A percentile compares a stretch with the other conserved stretches of the same genome.
Conservation (phyloP, 2,888 invertebrate species). For the Caenorhabditis imperialis region DNA sequence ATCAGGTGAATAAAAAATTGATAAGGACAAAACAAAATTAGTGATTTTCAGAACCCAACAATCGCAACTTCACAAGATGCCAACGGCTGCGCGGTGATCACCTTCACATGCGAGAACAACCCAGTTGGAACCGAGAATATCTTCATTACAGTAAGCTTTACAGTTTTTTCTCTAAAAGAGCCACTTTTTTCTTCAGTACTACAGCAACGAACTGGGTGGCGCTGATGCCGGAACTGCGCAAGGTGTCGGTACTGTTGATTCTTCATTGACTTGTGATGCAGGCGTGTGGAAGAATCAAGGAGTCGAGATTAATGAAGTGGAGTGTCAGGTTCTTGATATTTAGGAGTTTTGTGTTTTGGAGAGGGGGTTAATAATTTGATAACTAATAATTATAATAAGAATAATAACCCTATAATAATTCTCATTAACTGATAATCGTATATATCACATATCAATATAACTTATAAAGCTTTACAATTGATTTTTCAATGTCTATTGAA, state of each 20-base stretch:
- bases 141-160: slow-evolving; percentile 33
- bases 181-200: slow-evolving; percentile 25
- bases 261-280: slow-evolving; percentile 26
- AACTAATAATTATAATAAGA: too few species aligned
- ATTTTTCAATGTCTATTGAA: too few species aligned
- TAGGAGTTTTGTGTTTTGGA: too few species aligned
- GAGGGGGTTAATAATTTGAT: too few species aligned
- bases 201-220: slow-evolving; percentile 22
- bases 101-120: slow-evolving; percentile 26
- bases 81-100: slow-evolving; percentile 14
- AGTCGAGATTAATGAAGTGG: slow-evolving; percentile 40
- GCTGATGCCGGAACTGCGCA: slow-evolving; percentile 25
- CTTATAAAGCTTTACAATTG: too few species aligned
- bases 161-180: background rate
- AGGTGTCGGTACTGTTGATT: slow-evolving; percentile 22
- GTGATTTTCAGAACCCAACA: slow-evolving; percentile 19
- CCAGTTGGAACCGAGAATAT: slow-evolving; percentile 27
- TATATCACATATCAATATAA: background rate
- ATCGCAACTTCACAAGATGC: slow-evolving; percentile 3
- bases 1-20: background rate
- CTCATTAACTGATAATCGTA: background rate
- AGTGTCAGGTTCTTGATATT: too few species aligned
- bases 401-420: too few species aligned
- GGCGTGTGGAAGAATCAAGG: slow-evolving; percentile 27
- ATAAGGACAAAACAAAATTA: too few species aligned